phyloP scores from a whole-genome alignment of 2,113 vertebrate species.

The Eurypyga helias region DNA sequence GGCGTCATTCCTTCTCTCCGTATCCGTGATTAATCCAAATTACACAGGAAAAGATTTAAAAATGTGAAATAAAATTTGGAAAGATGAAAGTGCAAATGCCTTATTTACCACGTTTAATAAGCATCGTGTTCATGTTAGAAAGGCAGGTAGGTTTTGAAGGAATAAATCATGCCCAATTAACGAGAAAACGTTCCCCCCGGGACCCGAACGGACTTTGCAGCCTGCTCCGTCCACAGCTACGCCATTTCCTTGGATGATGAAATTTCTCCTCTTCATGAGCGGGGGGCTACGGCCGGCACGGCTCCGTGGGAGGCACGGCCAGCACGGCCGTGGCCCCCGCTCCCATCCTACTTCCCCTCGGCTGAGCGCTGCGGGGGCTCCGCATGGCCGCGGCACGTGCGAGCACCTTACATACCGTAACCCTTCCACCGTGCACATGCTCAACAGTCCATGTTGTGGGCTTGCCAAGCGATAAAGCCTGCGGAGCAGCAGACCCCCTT shows the following conservation, averaged over 20 bases:
- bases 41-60: neutral
- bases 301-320: fast-evolving
- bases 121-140: neutral
- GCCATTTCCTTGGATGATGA: neutral
- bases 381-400: fast-evolving
- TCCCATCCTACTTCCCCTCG: neutral
- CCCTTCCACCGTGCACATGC: neutral
- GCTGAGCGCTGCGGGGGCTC: neutral
- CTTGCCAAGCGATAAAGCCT: neutral
- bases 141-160: neutral
- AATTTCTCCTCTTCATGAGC: neutral
- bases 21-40: slow-evolving; percentile 3
- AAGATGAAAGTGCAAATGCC: neutral
- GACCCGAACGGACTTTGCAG: neutral
- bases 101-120: neutral
- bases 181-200: fast-evolving
- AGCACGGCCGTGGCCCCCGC: fast-evolving
- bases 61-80: neutral
- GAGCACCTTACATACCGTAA: fast-evolving
- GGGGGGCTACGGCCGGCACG: fast-evolving
- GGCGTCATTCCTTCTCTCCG: too few species aligned
- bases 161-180: neutral
- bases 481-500: neutral
- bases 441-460: fast-evolving
- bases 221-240: neutral